Conservation (phyloP, 2,888 invertebrate species). For the Epirrita christyi region DNA sequence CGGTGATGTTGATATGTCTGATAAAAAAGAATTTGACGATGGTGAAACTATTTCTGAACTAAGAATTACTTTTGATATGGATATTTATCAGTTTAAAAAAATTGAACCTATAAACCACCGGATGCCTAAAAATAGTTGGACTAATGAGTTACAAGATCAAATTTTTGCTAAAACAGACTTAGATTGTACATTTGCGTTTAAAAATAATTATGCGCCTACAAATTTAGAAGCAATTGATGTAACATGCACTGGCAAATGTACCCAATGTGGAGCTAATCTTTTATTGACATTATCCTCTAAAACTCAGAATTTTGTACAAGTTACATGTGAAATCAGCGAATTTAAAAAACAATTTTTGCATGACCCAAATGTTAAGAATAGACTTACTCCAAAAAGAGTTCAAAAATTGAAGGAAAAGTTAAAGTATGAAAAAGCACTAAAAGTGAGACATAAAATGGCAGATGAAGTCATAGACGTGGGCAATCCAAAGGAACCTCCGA, state of each 20-base stretch:
- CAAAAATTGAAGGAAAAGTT: not conserved
- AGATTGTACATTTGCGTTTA: not conserved
- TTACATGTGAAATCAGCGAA: slow-evolving; percentile 1
- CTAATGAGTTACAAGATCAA: not conserved
- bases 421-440: slow-evolving; percentile 2
- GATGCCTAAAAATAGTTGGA: slow-evolving; percentile 1
- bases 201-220: not conserved
- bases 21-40: too few relatives aligned
- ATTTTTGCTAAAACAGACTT: not conserved
- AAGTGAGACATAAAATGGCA: not conserved
- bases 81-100: too few relatives aligned
- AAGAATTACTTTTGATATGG: too few relatives aligned
- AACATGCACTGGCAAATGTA: slow-evolving; percentile 1
- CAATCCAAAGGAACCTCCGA: too few relatives aligned
- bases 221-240: not conserved
- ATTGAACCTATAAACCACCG: too few relatives aligned
- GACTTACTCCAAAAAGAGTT: not conserved
- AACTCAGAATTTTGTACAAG: not conserved
- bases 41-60: too few relatives aligned
- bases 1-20: too few relatives aligned
- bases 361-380: not conserved
- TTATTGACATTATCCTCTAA: too few relatives aligned
- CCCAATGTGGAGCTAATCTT: not conserved
- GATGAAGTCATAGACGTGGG: not conserved
- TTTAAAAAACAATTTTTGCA: not conserved